A percentile compares a stretch with the other conserved stretches of the same genome.
Evolutionary conservation across 2,888 invertebrate species (phyloP).

Genomic region (Buathra laborator): DNA sequence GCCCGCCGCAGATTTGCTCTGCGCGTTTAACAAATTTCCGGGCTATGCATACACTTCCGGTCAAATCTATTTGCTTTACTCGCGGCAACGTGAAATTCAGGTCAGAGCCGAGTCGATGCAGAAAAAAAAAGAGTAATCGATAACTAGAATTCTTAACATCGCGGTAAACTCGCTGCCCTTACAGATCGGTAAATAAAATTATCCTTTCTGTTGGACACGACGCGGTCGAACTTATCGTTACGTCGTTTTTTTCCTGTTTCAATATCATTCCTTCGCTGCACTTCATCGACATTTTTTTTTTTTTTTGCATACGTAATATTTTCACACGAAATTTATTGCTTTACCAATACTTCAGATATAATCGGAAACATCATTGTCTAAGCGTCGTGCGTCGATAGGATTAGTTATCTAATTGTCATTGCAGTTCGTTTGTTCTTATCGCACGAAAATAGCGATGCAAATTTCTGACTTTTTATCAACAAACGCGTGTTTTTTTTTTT

Average conservation of each 20-base stretch:
- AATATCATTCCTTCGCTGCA: neutral
- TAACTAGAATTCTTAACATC: neutral
- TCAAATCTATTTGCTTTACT: slow-evolving; percentile 39
- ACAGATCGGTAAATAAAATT: slow-evolving; percentile 30
- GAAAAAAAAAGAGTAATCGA: slow-evolving; percentile 20
- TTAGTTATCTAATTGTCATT: too few relatives aligned
- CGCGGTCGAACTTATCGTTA: neutral
- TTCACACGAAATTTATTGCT: neutral
- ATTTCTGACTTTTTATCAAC: neutral
- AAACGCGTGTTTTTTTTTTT: neutral
- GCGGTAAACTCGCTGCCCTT: slow-evolving; percentile 3
- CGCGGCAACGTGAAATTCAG: slow-evolving; percentile 8
- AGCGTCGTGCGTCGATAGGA: too few relatives aligned
- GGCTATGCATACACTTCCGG: slow-evolving; percentile 54
- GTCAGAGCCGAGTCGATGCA: neutral
- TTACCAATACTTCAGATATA: too few relatives aligned
- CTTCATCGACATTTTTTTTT: neutral
- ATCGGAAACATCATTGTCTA: too few relatives aligned
- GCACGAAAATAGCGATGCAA: neutral
- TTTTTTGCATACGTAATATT: neutral
- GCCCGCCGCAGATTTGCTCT: slow-evolving; percentile 5
- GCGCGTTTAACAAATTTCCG: slow-evolving; percentile 58
- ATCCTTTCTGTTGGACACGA: slow-evolving; percentile 27
- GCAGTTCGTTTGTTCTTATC: neutral
- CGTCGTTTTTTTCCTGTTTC: neutral